Evolutionary conservation across 2,113 vertebrate genomes (phyloP).

Genomic region (Dasyurus viverrinus): DNA sequence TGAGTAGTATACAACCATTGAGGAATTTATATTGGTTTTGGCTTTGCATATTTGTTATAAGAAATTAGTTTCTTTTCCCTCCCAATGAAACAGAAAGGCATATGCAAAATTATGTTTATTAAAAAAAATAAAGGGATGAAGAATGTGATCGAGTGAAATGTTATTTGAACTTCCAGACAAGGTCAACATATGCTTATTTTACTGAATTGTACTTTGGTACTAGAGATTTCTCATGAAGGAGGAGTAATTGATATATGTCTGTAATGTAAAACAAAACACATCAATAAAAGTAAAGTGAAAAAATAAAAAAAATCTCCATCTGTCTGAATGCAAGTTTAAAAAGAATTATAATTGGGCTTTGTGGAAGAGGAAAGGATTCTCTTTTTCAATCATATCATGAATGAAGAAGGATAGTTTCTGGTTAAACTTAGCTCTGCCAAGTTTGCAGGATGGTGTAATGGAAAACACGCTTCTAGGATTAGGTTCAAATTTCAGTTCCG

Average conservation of each 20-base stretch:
- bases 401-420: background rate
- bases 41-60: background rate
- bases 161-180: background rate
- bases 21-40: background rate
- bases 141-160: background rate
- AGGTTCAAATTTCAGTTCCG: background rate
- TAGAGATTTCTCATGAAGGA: background rate
- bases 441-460: background rate
- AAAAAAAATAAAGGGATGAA: background rate
- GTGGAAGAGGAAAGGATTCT: background rate
- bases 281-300: background rate
- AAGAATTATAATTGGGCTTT: background rate
- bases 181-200: background rate
- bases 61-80: background rate
- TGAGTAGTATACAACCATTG: background rate
- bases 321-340: background rate
- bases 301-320: background rate
- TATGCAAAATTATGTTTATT: background rate
- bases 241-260: background rate
- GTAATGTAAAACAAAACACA: background rate
- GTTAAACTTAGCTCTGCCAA: background rate
- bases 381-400: background rate
- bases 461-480: background rate
- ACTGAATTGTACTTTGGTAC: background rate
- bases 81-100: background rate